These are phyloP conservation scores for Eugnorisma glareosa DNA, from an alignment of 2,888 invertebrate genomes.

Conservation along the genomic window DNA sequence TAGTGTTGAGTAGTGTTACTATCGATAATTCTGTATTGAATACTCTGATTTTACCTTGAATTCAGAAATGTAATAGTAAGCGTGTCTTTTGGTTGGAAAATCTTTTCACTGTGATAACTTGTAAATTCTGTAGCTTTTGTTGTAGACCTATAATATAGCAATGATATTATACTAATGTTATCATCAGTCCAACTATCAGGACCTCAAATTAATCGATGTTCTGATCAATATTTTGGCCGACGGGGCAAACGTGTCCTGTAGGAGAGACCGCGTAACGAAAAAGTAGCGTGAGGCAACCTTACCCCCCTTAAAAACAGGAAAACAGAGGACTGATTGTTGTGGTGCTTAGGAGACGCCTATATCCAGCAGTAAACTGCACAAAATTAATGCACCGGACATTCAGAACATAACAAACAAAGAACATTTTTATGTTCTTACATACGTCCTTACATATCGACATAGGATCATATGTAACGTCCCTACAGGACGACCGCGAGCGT, in stretches of 20 bases:
- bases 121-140: background rate
- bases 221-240: background rate
- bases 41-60: background rate
- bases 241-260: background rate
- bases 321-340: background rate
- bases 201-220: background rate
- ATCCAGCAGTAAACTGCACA: background rate
- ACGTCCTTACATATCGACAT: background rate
- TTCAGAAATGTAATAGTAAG: background rate
- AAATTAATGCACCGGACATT: background rate
- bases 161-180: background rate
- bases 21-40: constrained; percentile 2
- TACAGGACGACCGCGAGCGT: constrained; percentile 18
- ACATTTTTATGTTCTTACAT: too few relatives aligned
- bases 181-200: background rate
- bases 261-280: background rate
- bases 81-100: background rate
- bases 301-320: background rate
- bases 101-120: background rate
- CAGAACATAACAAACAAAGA: background rate
- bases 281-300: background rate
- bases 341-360: background rate
- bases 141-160: background rate
- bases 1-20: constrained; percentile 13
- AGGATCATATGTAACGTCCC: background rate